Evolutionary conservation across 1,140 invertebrate genomes (phyloP).

Genomic region (Theocolax elegans): DNA sequence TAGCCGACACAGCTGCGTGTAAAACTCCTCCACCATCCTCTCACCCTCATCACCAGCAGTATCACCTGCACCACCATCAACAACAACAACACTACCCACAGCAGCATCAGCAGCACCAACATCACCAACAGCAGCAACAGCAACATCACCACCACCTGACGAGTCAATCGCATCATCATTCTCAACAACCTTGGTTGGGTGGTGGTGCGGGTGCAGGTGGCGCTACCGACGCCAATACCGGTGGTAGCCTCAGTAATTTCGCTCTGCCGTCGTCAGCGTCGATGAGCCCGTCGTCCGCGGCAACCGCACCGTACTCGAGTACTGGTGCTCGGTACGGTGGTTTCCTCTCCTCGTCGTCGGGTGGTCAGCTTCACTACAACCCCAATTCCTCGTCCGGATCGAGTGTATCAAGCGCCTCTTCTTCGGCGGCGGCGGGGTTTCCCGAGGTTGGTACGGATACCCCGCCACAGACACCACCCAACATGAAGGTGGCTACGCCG

Average conservation of each 20-base stretch:
- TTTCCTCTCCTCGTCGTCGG: constrained; percentile 63
- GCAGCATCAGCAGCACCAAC: constrained; percentile 55
- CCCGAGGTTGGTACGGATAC: constrained; percentile 91
- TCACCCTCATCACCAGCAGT: constrained; percentile 71
- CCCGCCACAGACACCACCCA: constrained; percentile 91
- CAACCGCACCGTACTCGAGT: constrained; percentile 63
- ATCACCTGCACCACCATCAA: constrained; percentile 69
- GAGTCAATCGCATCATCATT: constrained; percentile 53
- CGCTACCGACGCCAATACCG: constrained; percentile 46
- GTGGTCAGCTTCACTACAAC: constrained; percentile 64
- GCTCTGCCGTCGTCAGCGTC: constrained; percentile 65
- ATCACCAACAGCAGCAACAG: constrained; percentile 64
- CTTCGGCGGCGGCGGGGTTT: constrained; percentile 76
- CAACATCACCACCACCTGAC: constrained; percentile 66
- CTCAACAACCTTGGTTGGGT: constrained; percentile 64
- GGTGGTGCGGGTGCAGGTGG: constrained; percentile 50
- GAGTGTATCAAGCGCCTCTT: constrained; percentile 60
- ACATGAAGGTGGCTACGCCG: constrained; percentile 86
- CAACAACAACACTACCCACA: constrained; percentile 60
- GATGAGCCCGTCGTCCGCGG: constrained; percentile 66
- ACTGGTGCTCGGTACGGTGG: constrained; percentile 63
- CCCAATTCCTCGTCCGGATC: constrained; percentile 64
- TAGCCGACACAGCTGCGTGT: constrained; percentile 96
- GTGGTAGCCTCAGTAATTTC: constrained; percentile 60
- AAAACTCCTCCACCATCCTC: constrained; percentile 86